Percentiles rank a stretch among this genome's conserved stretches.
These are phyloP conservation scores for Prenolepis imparis DNA, from an alignment of 2,888 invertebrate genomes.

Conservation along the genomic window DNA sequence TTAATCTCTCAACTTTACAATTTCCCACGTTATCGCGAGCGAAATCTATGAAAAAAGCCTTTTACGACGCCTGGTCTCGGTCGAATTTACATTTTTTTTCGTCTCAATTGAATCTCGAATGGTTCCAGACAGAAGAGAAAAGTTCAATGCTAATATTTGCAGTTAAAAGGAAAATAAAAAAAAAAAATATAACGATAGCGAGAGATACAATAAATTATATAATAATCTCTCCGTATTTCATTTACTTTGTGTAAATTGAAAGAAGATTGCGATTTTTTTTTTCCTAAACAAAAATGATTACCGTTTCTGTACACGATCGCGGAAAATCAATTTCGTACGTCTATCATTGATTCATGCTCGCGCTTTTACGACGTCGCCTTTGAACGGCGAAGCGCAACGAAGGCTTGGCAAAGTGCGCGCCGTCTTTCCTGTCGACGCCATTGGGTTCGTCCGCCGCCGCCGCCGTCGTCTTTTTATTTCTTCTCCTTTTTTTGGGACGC, in stretches of 20 bases:
- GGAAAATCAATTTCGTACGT: slow-evolving; percentile 15
- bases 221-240: neutral
- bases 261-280: neutral
- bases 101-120: neutral
- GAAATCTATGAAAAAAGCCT: neutral
- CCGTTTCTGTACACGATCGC: neutral
- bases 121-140: neutral
- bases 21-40: neutral
- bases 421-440: slow-evolving; percentile 61
- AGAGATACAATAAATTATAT: neutral
- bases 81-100: neutral
- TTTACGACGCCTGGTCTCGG: neutral
- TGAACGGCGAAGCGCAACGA: slow-evolving; percentile 33
- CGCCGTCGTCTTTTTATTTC: slow-evolving; percentile 37
- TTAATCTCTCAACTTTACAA: slow-evolving; percentile 16
- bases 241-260: neutral
- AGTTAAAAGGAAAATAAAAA: neutral
- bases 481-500: slow-evolving; percentile 75
- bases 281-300: neutral
- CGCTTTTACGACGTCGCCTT: slow-evolving; percentile 6
- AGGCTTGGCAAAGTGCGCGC: slow-evolving; percentile 45
- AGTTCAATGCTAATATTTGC: neutral
- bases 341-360: neutral
- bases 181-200: neutral
- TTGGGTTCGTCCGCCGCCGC: slow-evolving; percentile 46